Evolutionary conservation across 2,797 vertebrate genomes (phyloP), one percentile per base, ranked within the genome.

Genomic region (Passerculus sandwichensis): DNA sequence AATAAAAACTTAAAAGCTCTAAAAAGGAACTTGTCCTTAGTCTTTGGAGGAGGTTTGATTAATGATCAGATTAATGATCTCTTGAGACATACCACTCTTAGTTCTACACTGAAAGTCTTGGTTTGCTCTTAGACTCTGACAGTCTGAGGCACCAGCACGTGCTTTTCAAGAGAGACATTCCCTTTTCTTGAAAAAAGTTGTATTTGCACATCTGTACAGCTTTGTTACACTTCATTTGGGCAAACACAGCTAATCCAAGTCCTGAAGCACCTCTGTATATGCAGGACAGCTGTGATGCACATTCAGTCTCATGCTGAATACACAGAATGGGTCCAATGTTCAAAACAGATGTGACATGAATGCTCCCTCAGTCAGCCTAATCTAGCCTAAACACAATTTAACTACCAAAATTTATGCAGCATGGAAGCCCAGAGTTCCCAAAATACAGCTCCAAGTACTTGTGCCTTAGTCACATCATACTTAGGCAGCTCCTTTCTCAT

Each of bases 281-380:
- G 18, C 82, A 11, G n/a, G 27, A 42, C 21, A 72, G 53, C 36
- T 22, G 30, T 25, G 44, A 70, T 12, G 13, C 5, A 5, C 6
- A 38, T 12, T 40, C 50, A 83, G 10, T 14, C 21, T 30, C 5
- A 11, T 30, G 23, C 5, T 45, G n/a, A 85, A 48, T 3, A 70
- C 13, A 79, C 23, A 79, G 57, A 38, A 74, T 30, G 6, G 18
- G 6, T 66, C 6, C 16, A 20, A 11, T 7, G 14, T 3, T 27
- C 17, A 54, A 32, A 77, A 64, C 9, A 38, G 48, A 15, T 0
- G 1, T 25, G 36, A 51, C 6, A 2, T 0, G 4, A 57, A 20
- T 11, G 13, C 6, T 59, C 25, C 17, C 9, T 61, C 21, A 38
- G 27, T 21, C 4, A 78, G 7, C 5, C 15, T 47, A 8, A 57